Conservation (phyloP, 2,113 vertebrate genomes). For the Herpetotheres cachinnans region DNA sequence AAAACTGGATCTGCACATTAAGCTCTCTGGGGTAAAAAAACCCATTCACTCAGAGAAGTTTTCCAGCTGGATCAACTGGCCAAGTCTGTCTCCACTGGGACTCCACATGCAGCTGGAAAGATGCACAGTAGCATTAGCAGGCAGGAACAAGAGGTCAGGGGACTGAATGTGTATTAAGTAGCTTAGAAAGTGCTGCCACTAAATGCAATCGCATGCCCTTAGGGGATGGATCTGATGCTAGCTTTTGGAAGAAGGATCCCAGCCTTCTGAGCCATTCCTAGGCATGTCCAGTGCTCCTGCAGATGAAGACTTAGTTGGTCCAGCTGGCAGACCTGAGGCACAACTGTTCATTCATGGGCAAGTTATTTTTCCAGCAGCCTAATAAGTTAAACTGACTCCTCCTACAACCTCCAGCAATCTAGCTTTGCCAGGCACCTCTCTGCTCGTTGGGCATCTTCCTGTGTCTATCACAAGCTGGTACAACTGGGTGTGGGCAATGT, state of each 20-base stretch:
- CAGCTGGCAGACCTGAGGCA: not conserved
- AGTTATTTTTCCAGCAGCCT: not conserved
- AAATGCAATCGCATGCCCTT: not conserved
- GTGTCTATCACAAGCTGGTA: not conserved
- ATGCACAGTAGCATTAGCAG: not conserved
- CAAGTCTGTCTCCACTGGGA: not conserved
- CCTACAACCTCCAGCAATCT: not conserved
- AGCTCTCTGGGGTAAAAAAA: not conserved
- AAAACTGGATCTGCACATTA: not conserved
- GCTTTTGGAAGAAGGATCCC: not conserved
- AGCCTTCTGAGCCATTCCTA: not conserved
- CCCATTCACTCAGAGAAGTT: not conserved
- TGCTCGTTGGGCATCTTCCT: not conserved
- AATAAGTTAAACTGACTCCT: not conserved
- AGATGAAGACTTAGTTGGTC: not conserved
- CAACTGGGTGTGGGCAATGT: not conserved
- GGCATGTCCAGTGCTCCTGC: not conserved
- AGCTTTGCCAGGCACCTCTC: not conserved
- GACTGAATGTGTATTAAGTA: not conserved
- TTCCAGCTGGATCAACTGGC: not conserved
- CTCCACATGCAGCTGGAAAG: not conserved
- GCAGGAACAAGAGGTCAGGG: not conserved
- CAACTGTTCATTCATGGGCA: not conserved
- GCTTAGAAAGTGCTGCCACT: not conserved
- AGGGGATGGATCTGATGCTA: not conserved